Percentiles rank a stretch among this genome's conserved stretches.
Conservation (phyloP, 2,888 invertebrate genomes). For the Hypsopygia costalis region DNA sequence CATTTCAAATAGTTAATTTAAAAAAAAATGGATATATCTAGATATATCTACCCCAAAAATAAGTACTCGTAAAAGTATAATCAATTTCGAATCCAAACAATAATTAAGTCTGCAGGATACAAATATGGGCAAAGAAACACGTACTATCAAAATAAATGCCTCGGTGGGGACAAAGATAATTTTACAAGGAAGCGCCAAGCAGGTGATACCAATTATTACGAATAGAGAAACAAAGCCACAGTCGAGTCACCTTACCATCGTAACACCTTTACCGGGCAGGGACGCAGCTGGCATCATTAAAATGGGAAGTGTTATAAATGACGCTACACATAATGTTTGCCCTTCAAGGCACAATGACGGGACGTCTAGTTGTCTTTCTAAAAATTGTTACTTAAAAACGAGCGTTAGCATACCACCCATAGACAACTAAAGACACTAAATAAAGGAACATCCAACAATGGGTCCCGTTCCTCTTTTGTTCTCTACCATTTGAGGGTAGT, state of each 20-base stretch:
- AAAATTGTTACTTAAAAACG: slow-evolving; percentile 32
- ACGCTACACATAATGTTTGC: slow-evolving; percentile 51
- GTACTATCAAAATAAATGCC: slow-evolving; percentile 21
- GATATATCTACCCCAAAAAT: no score
- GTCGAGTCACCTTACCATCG: slow-evolving; percentile 29
- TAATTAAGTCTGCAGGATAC: slow-evolving; percentile 16
- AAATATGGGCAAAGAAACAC: slow-evolving; percentile 20
- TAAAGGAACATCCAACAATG: slow-evolving; percentile 50
- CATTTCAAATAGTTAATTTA: no score
- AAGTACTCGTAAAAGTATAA: slow-evolving; percentile 8
- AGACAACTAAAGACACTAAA: slow-evolving; percentile 31
- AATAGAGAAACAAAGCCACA: slow-evolving; percentile 42
- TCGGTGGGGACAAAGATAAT: slow-evolving; percentile 21
- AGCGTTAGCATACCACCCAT: slow-evolving; percentile 39
- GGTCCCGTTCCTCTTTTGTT: slow-evolving; percentile 49
- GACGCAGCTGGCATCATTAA: slow-evolving; percentile 58
- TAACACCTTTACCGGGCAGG: slow-evolving; percentile 29
- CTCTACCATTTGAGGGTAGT: slow-evolving; percentile 35
- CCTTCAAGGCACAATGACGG: slow-evolving; percentile 42
- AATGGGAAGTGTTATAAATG: slow-evolving; percentile 58
- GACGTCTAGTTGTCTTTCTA: slow-evolving; percentile 32
- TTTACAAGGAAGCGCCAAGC: slow-evolving; percentile 39
- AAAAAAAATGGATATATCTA: no score
- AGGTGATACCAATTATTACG: slow-evolving; percentile 66
- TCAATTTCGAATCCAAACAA: slow-evolving; percentile 19